A percentile compares a stretch with the other conserved stretches of the same genome.
Conservation (phyloP, 2,797 vertebrate genomes). For the Serranus cabrilla region DNA sequence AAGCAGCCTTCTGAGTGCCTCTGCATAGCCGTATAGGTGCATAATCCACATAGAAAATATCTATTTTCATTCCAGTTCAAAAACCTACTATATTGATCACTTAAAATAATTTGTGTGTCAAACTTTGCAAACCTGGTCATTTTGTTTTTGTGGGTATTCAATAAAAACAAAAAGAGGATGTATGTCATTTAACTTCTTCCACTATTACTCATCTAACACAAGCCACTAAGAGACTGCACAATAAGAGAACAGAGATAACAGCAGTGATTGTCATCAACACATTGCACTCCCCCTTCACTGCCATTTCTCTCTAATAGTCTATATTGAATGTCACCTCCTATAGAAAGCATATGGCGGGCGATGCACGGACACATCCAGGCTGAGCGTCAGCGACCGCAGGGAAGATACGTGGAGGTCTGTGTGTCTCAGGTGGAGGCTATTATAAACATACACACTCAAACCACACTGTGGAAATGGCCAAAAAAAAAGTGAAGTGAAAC, state of each 20-base stretch:
- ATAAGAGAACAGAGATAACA: not conserved
- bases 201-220: not conserved
- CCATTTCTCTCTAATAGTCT: not conserved
- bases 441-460: not conserved
- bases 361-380: conserved; percentile 18
- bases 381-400: conserved; percentile 9
- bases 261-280: not conserved
- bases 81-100: too few species aligned
- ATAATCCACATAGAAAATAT: too few species aligned
- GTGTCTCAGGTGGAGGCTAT: not conserved
- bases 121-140: too few species aligned
- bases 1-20: too few species aligned
- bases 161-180: conserved; percentile 18
- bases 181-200: conserved; percentile 1
- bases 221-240: not conserved
- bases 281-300: not conserved
- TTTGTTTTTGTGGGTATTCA: too few species aligned
- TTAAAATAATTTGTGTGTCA: too few species aligned
- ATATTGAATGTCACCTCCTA: not conserved
- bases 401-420: conserved; percentile 4
- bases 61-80: too few species aligned
- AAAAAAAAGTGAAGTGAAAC: not conserved
- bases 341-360: conserved; percentile 44
- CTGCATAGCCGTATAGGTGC: too few species aligned
- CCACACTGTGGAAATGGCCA: not conserved